Conservation (phyloP, 2,888 invertebrate genomes). For the Spisula solida region DNA sequence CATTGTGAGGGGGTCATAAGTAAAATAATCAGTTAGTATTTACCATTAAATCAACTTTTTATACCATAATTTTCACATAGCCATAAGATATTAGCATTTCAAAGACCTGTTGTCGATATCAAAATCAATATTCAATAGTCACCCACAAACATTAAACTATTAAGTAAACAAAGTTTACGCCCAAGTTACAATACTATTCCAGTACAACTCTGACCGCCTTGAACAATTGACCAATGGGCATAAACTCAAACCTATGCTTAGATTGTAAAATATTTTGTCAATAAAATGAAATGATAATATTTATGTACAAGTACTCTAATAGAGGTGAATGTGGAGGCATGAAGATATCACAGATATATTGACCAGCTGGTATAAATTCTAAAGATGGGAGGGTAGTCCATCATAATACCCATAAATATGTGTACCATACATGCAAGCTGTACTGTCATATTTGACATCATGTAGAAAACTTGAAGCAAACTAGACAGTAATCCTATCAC, state of each 20-base stretch:
- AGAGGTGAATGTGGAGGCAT: background rate
- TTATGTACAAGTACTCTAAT: background rate
- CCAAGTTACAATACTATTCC: background rate
- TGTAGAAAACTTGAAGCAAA: too few relatives aligned
- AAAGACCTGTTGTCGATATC: background rate
- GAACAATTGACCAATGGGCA: background rate
- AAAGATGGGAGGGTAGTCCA: too few relatives aligned
- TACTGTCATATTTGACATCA: too few relatives aligned
- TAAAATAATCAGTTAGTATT: background rate
- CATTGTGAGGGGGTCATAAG: background rate
- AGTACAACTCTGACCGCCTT: background rate
- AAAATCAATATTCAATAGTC: background rate
- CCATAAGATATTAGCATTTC: background rate
- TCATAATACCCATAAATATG: too few relatives aligned
- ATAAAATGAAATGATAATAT: constrained; percentile 12
- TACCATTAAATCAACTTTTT: background rate
- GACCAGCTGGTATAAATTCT: background rate
- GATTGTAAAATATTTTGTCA: constrained; percentile 16
- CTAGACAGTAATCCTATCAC: too few relatives aligned
- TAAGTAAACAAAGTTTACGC: background rate
- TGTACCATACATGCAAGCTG: too few relatives aligned
- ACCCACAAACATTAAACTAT: background rate
- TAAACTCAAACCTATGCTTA: background rate
- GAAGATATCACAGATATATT: background rate
- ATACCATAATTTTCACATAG: background rate